Evolutionary conservation across 2,797 vertebrate species (phyloP).

Genomic region (Sebastes kiyomatsui): DNA sequence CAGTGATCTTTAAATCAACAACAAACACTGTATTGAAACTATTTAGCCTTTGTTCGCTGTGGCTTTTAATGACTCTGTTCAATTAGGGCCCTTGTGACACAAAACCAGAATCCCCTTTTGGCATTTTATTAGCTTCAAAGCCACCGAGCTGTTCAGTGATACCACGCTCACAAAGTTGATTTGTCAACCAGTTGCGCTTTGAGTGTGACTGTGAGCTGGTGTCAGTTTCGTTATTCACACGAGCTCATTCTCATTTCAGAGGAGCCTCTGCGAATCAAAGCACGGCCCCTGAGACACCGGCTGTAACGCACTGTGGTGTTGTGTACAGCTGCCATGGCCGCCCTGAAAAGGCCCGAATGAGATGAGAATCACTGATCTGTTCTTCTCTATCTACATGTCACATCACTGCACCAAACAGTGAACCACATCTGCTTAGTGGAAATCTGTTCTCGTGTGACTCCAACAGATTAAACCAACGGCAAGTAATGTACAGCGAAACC

Average conservation of each 20-base stretch:
- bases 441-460: conserved; percentile 27
- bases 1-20: conserved; percentile 32
- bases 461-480: conserved; percentile 30
- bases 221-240: conserved; percentile 64
- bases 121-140: conserved; percentile 65
- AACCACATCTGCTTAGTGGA: conserved; percentile 51
- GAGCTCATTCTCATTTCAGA: conserved; percentile 30
- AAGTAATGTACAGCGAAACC: conserved; percentile 1
- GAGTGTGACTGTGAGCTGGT: conserved; percentile 28
- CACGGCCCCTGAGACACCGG: conserved; percentile 18
- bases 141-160: conserved; percentile 41
- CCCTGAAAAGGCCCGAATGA: conserved; percentile 8
- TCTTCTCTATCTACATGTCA: conserved; percentile 49
- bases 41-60: conserved; percentile 28
- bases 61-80: conserved; percentile 53
- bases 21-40: conserved; percentile 39
- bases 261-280: conserved; percentile 51
- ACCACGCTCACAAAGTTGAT: conserved; percentile 51
- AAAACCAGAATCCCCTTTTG: conserved; percentile 46
- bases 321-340: conserved; percentile 1
- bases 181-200: conserved; percentile 50
- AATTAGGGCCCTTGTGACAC: conserved; percentile 59
- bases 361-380: conserved; percentile 58
- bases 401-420: conserved; percentile 29
- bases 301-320: conserved; percentile 5